These are phyloP conservation scores for Sarcophilus harrisii DNA, from an alignment of 2,797 vertebrate genomes.

Conservation along the genomic window DNA sequence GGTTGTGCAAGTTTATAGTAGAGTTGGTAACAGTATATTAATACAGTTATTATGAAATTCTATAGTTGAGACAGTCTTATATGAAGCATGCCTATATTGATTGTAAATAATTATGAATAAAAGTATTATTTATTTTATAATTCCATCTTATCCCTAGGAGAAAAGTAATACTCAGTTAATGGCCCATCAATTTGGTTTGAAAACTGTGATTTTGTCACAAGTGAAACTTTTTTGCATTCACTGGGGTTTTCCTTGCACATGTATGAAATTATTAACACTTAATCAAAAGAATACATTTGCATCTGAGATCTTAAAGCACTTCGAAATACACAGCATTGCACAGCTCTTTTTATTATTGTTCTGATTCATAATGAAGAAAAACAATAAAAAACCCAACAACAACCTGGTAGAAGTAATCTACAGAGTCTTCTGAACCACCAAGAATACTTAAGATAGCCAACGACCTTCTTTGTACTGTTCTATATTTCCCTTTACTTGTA, in stretches of 20 bases:
- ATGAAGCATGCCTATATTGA: conserved; percentile 55
- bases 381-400: conserved; percentile 56
- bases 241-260: conserved; percentile 1
- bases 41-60: not conserved
- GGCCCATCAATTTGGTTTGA: conserved; percentile 78
- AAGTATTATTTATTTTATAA: conserved; percentile 70
- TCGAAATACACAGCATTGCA: conserved; percentile 65
- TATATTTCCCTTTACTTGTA: conserved; percentile 68
- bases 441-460: conserved; percentile 48
- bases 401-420: conserved; percentile 66
- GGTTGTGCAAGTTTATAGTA: not conserved
- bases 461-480: conserved; percentile 48
- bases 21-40: not conserved
- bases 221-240: conserved; percentile 67
- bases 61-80: not conserved
- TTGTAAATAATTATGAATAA: conserved; percentile 77
- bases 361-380: conserved; percentile 68
- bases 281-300: conserved; percentile 75
- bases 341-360: not conserved
- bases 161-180: conserved; percentile 82
- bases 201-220: conserved; percentile 79
- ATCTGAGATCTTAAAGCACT: conserved; percentile 72
- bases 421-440: conserved; percentile 66
- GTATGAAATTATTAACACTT: conserved; percentile 75
- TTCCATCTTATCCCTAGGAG: conserved; percentile 72